Evolutionary conservation across 2,797 vertebrate species (phyloP), one percentile per base, ranked within the genome.

Genomic region (Cossypha dichroa): DNA sequence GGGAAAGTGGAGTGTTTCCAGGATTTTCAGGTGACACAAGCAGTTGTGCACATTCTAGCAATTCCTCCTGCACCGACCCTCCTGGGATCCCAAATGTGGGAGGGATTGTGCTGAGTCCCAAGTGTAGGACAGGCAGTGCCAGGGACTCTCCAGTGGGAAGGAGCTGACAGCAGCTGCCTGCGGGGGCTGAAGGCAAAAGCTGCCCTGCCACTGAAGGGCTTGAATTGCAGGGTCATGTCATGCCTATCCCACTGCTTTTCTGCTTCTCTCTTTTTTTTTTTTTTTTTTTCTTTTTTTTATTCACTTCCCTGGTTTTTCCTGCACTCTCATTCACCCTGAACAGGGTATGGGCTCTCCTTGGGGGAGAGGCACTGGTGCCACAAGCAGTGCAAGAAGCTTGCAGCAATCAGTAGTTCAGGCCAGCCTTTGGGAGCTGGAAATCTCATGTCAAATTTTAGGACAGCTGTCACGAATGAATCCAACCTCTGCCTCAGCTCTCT

Each of bases 121-220:
- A 33, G n/a, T 0, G 12, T 31, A 33, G 78, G 67, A 59, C 51
- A 23, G 73, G 3, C 1, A 19, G 55, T 84, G 85, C 88, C 4
- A 11, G 85, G 78, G 78, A 46, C 75, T 77, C 0, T 15, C 64
- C 18, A 41, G 56, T 63, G 90, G 41, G 80, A 46, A 82, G 86
- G 80, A 82, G 85, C 75, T 54, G 79, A 36, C 21, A 77, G 94
- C 78, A 85, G 90, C 94, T 91, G 83, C 76, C 40, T 88, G 83
- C 0, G 36, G 75, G 81, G 86, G 86, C 82, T 86, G 15, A 59
- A 64, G 73, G 93, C 63, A 52, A 60, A 13, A 12, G 54, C 77
- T 90, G 77, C 77, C 62, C 83, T 46, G 59, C 12, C 17, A 31
- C 49, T 58, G 78, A 48, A 70, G 52, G 43, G 77, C 14, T 95